These are phyloP conservation scores for Bimastos eiseni DNA, from an alignment of 2,888 invertebrate species.

Conservation along the genomic window DNA sequence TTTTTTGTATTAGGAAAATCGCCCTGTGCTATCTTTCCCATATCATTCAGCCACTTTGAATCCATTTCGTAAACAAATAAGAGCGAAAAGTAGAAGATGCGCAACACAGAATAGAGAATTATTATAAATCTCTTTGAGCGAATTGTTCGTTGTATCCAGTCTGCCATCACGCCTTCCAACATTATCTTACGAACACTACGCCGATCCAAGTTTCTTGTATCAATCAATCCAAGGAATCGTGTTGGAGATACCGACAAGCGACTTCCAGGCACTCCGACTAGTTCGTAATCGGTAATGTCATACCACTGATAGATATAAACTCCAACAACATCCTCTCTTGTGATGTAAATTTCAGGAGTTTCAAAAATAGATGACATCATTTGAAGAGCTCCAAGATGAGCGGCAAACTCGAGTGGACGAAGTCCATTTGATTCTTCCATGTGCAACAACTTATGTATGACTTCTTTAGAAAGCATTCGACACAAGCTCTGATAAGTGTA, in stretches of 20 bases:
- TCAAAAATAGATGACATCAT: too few species aligned
- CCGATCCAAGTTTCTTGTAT: not conserved
- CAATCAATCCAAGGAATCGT: too few species aligned
- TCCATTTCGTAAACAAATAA: conserved; percentile 23
- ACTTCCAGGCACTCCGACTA: too few species aligned
- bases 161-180: conserved; percentile 9
- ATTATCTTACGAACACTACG: not conserved
- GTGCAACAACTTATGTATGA: not conserved
- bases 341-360: too few species aligned
- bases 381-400: too few species aligned
- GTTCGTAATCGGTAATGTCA: too few species aligned
- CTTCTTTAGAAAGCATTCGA: not conserved
- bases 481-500: not conserved
- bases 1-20: not conserved
- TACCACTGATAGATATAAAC: too few species aligned
- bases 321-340: too few species aligned
- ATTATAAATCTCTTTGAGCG: not conserved
- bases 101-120: not conserved
- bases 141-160: not conserved
- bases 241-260: too few species aligned
- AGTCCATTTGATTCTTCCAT: too few species aligned
- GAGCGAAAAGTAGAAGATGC: not conserved
- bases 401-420: too few species aligned
- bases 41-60: too few species aligned
- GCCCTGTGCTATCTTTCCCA: not conserved